Evolutionary conservation across 2,797 vertebrate species (phyloP).

Genomic region (Phoxinus dragarum): DNA sequence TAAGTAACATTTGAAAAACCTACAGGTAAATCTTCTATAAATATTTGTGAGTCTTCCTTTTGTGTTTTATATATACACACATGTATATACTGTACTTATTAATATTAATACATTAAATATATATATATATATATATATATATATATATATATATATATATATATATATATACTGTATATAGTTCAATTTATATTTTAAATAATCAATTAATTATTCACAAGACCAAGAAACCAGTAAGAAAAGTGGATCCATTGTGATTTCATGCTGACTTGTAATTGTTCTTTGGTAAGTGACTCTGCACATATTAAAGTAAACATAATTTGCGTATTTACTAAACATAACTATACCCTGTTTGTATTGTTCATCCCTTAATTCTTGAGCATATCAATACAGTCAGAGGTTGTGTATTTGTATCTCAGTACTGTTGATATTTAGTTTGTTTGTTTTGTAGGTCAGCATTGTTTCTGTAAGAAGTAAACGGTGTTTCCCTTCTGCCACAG

Average conservation of each 20-base stretch:
- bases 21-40: too few species aligned
- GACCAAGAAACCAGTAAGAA: neutral
- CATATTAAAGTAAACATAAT: neutral
- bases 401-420: neutral
- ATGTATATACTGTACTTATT: too few species aligned
- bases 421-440: conserved; percentile 9
- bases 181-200: too few species aligned
- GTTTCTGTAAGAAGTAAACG: conserved; percentile 50
- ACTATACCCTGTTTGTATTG: neutral
- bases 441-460: conserved; percentile 54
- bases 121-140: too few species aligned
- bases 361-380: neutral
- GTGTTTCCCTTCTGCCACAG: conserved; percentile 58
- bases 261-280: neutral
- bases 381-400: neutral
- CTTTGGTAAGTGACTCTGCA: neutral
- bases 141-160: too few species aligned
- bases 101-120: too few species aligned
- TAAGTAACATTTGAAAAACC: too few species aligned
- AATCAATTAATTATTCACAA: neutral
- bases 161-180: too few species aligned
- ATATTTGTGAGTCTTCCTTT: too few species aligned
- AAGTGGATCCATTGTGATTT: neutral
- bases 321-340: neutral
- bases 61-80: too few species aligned